phyloP scores from a whole-genome alignment of 1,140 invertebrate species.

The Leptopilina boulardi region DNA sequence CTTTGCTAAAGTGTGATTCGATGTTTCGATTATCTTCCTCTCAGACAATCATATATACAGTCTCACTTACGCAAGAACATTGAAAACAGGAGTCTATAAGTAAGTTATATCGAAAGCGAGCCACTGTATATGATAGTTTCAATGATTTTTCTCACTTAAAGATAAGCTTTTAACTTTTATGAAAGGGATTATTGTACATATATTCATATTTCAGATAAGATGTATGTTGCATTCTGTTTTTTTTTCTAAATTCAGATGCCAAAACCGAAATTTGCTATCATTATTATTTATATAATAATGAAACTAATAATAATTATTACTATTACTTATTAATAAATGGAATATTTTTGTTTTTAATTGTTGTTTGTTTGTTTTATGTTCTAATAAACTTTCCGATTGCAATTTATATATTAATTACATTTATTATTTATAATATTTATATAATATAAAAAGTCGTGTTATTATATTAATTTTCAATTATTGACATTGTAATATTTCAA shows the following conservation, averaged over 20 bases:
- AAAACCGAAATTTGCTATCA: background rate
- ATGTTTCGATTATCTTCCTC: conserved; percentile 52
- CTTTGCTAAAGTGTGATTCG: conserved; percentile 49
- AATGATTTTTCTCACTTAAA: conserved; percentile 14
- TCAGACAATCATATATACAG: conserved; percentile 35
- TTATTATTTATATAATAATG: too few species aligned
- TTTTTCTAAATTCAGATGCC: background rate
- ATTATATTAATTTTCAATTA: too few species aligned
- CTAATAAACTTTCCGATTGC: too few species aligned
- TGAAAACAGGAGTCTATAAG: background rate
- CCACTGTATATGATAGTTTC: conserved; percentile 12
- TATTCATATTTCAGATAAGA: background rate
- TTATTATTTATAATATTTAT: too few species aligned
- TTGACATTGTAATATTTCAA: too few species aligned
- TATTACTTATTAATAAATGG: too few species aligned
- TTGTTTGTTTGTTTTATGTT: too few species aligned
- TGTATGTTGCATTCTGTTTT: background rate
- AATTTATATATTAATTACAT: too few species aligned
- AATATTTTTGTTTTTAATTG: too few species aligned
- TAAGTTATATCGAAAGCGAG: background rate
- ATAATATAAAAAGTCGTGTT: too few species aligned
- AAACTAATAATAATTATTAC: too few species aligned
- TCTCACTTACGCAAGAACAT: conserved; percentile 19
- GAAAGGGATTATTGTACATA: conserved; percentile 17
- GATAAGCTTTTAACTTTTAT: conserved; percentile 18